A percentile compares a stretch with the other conserved stretches of the same genome.
These are phyloP conservation scores for Stratiolaelaps scimitus DNA, from an alignment of 1,140 invertebrate species.

Conservation along the genomic window DNA sequence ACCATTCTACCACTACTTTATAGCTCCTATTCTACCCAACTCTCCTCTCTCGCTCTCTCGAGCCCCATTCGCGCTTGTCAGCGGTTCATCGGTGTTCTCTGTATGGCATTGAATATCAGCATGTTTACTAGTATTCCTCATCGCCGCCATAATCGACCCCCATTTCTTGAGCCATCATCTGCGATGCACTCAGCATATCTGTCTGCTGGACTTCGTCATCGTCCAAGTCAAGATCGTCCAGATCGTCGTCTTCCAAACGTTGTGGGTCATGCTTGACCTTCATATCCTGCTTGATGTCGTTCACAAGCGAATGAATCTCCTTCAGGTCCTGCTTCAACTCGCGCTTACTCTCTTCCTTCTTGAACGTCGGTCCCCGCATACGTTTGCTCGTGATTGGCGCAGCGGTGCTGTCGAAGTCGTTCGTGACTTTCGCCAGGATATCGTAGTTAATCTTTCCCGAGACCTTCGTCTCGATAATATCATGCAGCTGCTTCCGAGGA, in stretches of 20 bases:
- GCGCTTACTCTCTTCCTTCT: constrained; percentile 11
- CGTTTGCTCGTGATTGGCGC: neutral
- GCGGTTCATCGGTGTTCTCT: too few species aligned
- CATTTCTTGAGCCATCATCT: constrained; percentile 23
- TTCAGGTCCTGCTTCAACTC: constrained; percentile 23
- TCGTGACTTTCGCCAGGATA: constrained; percentile 67
- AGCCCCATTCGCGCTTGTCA: too few species aligned
- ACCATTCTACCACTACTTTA: too few species aligned
- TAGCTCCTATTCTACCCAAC: too few species aligned
- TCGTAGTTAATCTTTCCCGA: constrained; percentile 96
- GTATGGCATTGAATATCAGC: too few species aligned
- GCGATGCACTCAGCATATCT: neutral
- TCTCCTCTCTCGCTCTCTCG: too few species aligned
- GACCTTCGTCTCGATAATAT: constrained; percentile 59
- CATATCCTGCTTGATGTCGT: constrained; percentile 14
- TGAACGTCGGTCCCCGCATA: neutral
- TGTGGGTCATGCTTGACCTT: constrained; percentile 3
- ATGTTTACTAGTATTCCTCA: constrained; percentile 1
- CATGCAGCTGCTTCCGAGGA: neutral
- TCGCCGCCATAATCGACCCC: neutral
- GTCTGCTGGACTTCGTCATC: neutral
- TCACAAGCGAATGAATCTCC: constrained; percentile 1
- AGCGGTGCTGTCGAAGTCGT: constrained; percentile 33
- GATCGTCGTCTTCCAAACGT: constrained; percentile 25
- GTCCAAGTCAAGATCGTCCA: constrained; percentile 28